Base-by-base conservation (phyloP, 2,888 invertebrate species). In the Drosophila affinis region DNA sequence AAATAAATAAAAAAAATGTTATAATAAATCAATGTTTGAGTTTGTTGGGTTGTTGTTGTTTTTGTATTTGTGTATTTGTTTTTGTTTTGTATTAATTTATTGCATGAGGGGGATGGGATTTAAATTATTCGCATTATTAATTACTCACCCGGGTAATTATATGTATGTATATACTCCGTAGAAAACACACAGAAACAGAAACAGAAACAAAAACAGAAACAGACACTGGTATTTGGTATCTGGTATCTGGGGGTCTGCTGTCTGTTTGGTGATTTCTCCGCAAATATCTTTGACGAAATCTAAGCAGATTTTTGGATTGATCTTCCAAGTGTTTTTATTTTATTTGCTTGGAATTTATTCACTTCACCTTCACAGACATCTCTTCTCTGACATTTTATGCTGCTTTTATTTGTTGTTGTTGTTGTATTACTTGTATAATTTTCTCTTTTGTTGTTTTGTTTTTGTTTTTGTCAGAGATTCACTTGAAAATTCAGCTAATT, bases 101-200 rank as follows among this genome's bases (percentile, higher is more conserved):
- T 76, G 46, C 44, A 52, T 3, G 27, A 12, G 32, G 32, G n/a
- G 34, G 53, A 29, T 32, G 7, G 53, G 53, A 65, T 45, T 72
- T 27, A 32, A 64, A 70, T 60, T 60, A 45, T 54, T 55, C 47
- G 56, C 12, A 54, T 57, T 64, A 71, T 72, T 76, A 79, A 81
- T 77, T 85, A 83, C 84, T 83, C 78, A 84, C 86, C 79, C 75
- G 60, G 55, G 54, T 58, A 67, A 61, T 61, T 39, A 39, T 39
- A 39, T 6, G 27, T 27, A 27, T 27, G 29, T 71, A 47, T 63
- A 39, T 39, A n/a, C 6, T 1, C 39, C 14, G 6, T n/a, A n/a
- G 39, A 76, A 78, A 73, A 76, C 76, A 77, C 72, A 77, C 78
- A 62, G 61, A 67, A 61, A 59, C 21, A 21, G 21, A 21, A 21